Evolutionary conservation across 2,888 invertebrate species (phyloP).

Genomic region (Rugalucina vietnamica): DNA sequence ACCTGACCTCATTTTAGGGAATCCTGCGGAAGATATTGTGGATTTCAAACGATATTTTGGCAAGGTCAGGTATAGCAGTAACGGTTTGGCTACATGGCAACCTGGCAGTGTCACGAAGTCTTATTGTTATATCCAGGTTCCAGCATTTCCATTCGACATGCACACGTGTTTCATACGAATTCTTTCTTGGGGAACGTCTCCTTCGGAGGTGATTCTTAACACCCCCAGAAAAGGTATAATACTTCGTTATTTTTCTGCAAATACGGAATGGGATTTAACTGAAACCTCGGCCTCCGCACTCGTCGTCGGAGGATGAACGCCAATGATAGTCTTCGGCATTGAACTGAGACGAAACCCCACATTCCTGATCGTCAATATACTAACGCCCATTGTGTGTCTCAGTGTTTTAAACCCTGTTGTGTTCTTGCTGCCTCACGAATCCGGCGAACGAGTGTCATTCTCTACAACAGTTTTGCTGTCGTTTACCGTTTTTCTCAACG

Average conservation of each 20-base stretch:
- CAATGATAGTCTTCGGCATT: constrained; percentile 6
- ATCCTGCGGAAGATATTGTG: neutral
- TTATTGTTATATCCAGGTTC: neutral
- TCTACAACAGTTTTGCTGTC: constrained; percentile 36
- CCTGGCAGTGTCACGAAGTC: neutral
- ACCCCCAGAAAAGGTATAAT: neutral
- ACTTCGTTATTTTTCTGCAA: neutral
- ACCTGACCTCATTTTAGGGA: neutral
- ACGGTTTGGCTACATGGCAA: neutral
- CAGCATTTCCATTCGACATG: neutral
- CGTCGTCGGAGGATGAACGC: neutral
- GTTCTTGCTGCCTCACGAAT: constrained; percentile 33
- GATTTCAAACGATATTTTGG: neutral
- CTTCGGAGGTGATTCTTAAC: constrained; percentile 11
- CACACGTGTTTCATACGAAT: constrained; percentile 28
- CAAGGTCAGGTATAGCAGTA: neutral
- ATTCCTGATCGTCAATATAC: constrained; percentile 27
- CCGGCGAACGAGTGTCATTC: constrained; percentile 40
- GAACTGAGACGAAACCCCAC: constrained; percentile 21
- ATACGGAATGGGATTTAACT: neutral
- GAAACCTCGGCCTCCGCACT: neutral
- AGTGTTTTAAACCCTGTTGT: constrained; percentile 29
- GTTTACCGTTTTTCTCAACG: constrained; percentile 35
- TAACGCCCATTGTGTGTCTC: constrained; percentile 36
- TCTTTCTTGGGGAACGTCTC: constrained; percentile 35